Evolutionary conservation across 2,797 vertebrate genomes (phyloP).

Genomic region (Sebastes miniatus): DNA sequence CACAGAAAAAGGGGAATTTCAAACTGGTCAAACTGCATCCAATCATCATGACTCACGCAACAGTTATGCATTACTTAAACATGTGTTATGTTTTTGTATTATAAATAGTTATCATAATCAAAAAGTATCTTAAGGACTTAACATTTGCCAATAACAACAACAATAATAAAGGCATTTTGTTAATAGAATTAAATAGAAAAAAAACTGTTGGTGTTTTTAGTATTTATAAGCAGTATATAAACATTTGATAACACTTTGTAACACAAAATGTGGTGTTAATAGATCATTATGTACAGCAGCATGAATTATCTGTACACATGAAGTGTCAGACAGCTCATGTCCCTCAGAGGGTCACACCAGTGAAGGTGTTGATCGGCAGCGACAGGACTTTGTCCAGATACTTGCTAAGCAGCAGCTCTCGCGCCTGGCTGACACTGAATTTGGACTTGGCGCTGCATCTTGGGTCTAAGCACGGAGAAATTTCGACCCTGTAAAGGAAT

Average conservation of each 20-base stretch:
- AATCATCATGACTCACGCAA: background rate
- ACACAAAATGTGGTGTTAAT: background rate
- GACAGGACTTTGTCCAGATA: slow-evolving; percentile 81
- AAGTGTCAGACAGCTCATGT: no score
- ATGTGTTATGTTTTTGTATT: background rate
- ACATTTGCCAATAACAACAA: background rate
- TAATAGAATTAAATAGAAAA: background rate
- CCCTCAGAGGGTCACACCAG: slow-evolving; percentile 72
- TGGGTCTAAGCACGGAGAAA: slow-evolving; percentile 85
- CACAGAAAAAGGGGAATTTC: background rate
- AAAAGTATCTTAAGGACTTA: background rate
- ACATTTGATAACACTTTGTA: background rate
- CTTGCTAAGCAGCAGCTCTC: slow-evolving; percentile 65
- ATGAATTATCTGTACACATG: background rate
- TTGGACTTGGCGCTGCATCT: slow-evolving; percentile 75
- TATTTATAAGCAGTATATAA: background rate
- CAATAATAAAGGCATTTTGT: background rate
- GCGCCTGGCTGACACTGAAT: slow-evolving; percentile 25
- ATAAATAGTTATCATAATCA: background rate
- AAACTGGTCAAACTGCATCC: background rate
- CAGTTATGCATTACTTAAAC: background rate
- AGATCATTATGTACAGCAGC: background rate
- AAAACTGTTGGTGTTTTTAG: background rate
- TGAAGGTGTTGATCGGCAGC: slow-evolving; percentile 91
- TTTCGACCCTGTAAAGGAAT: slow-evolving; percentile 78